Percentiles rank a stretch among this genome's conserved stretches.
Evolutionary conservation across 2,888 invertebrate genomes (phyloP).

Genomic region (Clunio marinus): DNA sequence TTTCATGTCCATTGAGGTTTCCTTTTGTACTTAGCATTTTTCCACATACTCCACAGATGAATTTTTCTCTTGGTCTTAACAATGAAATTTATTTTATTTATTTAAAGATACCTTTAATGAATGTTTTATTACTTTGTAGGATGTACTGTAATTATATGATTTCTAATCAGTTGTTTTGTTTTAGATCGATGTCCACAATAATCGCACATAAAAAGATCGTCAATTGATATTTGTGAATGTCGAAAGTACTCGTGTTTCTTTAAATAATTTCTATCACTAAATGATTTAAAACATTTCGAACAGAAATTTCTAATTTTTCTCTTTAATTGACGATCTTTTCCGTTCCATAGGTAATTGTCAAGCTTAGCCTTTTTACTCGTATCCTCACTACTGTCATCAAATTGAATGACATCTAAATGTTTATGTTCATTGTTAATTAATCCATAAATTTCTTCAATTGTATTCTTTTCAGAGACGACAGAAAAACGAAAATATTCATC

Average conservation of each 20-base stretch:
- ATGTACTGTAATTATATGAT: background rate
- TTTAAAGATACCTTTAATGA: too few relatives aligned
- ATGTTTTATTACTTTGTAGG: background rate
- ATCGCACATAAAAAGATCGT: background rate
- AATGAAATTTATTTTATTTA: too few relatives aligned
- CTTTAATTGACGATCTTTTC: too few relatives aligned
- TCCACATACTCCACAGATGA: background rate
- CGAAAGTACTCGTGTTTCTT: conserved; percentile 3
- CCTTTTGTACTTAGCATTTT: conserved; percentile 1
- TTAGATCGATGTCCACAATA: background rate
- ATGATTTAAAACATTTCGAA: conserved; percentile 9
- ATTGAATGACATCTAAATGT: too few relatives aligned
- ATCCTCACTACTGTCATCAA: too few relatives aligned
- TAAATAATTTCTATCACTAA: background rate
- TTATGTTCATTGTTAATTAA: too few relatives aligned
- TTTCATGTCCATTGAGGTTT: background rate
- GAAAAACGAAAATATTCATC: conserved; percentile 10
- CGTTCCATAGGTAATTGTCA: too few relatives aligned
- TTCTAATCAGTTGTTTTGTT: background rate
- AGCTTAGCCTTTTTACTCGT: too few relatives aligned
- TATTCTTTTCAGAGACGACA: too few relatives aligned
- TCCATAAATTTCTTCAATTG: too few relatives aligned
- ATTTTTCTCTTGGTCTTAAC: background rate
- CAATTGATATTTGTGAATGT: background rate
- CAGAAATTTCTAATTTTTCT: too few relatives aligned